Percentiles rank a stretch among this genome's conserved stretches.
Evolutionary conservation across 2,113 vertebrate genomes (phyloP).

Genomic region (Vulpes ferrilata): DNA sequence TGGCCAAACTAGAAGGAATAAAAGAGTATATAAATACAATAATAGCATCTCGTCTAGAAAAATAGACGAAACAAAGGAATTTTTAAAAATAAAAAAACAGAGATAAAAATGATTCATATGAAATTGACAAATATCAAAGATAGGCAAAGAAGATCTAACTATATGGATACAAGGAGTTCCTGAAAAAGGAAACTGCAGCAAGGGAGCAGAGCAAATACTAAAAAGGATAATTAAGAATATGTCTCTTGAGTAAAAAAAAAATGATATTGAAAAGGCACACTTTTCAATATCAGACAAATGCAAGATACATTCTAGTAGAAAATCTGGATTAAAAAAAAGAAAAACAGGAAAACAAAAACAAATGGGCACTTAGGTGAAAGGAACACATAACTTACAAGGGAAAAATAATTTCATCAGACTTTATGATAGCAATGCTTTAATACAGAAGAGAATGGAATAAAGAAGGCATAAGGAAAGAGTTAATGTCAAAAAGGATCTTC

Average conservation of each 20-base stretch:
- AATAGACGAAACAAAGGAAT: background rate
- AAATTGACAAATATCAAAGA: background rate
- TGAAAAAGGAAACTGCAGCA: background rate
- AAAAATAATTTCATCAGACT: background rate
- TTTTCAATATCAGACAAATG: background rate
- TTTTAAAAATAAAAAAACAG: slow-evolving; percentile 5
- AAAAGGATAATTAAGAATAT: background rate
- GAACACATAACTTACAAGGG: background rate
- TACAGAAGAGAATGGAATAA: background rate
- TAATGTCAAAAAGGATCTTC: background rate
- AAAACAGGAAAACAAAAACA: background rate
- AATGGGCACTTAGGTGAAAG: background rate
- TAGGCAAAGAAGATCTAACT: background rate
- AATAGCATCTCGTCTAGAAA: background rate
- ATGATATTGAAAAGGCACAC: background rate
- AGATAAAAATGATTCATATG: background rate
- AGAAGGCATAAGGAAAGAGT: background rate
- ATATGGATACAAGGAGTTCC: background rate
- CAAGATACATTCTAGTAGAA: background rate
- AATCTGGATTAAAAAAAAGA: background rate
- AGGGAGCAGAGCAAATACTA: background rate
- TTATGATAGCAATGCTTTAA: background rate
- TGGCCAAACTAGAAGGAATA: background rate
- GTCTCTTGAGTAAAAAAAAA: background rate
- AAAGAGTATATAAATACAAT: background rate